Evolutionary conservation across 2,888 invertebrate species (phyloP), one percentile per base, ranked within the genome.

Genomic region (Dasypolia templi): DNA sequence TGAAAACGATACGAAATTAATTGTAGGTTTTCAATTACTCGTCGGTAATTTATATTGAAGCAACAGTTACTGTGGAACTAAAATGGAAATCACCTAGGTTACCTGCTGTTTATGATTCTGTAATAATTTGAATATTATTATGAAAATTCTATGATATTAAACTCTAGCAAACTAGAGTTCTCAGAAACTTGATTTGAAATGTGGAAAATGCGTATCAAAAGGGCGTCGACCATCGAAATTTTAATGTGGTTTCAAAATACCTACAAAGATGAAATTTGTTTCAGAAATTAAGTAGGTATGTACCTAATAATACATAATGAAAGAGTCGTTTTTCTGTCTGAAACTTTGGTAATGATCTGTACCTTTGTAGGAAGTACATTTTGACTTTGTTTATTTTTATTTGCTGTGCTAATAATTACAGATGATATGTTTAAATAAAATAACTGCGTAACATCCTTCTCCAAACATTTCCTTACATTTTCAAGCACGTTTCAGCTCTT

Each of bases 111-210:
- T 19, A n/a, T 32, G 76, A 17, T 62, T n/a, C 22, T 51, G 35
- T 61, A 32, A 44, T 76, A 39, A 76, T 46, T 75, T 69, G 9
- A 6, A 29, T 58, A 64, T n/a, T n/a, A 32, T 64, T 53, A 29
- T 39, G 35, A 17, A 44, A 76, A 75, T 76, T 76, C 26, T 44
- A 9, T 32, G 19, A 29, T 67, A 44, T 26, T 69, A 2, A 12
- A 46, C 46, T 71, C 32, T 26, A 35, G 29, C 59, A 42, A 42
- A 42, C 32, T 42, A 56, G 29, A 2, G 14, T 72, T 58, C 29
- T 71, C 6, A 19, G 42, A 39, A 59, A 39, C 29, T 44, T 14
- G 1, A 22, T n/a, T n/a, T n/a, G n/a, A n/a, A n/a, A n/a, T n/a
- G n/a, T n/a, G n/a, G n/a, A n/a, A n/a, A n/a, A n/a, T n/a, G n/a